Percentiles rank a stretch among this genome's conserved stretches.
Conservation (phyloP, 2,888 invertebrate genomes). For the Dasypolia templi region DNA sequence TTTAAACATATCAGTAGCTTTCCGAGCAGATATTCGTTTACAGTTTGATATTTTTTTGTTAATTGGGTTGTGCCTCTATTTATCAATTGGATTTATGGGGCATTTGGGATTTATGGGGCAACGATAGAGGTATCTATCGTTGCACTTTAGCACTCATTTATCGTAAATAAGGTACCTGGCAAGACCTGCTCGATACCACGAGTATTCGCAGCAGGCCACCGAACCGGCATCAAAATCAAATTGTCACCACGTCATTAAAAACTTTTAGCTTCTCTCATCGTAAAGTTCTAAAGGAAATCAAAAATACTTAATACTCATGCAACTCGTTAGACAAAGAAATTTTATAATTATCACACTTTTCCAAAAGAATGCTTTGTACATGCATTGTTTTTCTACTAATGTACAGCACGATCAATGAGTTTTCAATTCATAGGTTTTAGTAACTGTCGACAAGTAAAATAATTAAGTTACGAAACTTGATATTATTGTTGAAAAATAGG, state of each 20-base stretch:
- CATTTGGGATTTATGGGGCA: no score
- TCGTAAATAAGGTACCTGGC: no score
- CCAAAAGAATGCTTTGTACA: no score
- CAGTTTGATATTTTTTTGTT: slow-evolving; percentile 19
- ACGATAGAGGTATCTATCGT: no score
- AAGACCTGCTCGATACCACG: neutral
- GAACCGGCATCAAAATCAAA: neutral
- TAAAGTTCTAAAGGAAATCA: no score
- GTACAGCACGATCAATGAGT: neutral
- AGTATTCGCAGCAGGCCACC: neutral
- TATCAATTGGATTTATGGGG: no score
- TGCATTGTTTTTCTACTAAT: no score
- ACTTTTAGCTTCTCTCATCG: neutral
- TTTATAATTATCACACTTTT: no score
- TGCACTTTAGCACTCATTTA: no score
- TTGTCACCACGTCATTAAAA: neutral
- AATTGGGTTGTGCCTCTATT: slow-evolving; percentile 6
- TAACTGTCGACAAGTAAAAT: neutral
- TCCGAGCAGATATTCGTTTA: slow-evolving; percentile 18
- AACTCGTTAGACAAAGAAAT: no score
- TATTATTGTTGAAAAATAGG: no score
- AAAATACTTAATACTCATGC: no score
- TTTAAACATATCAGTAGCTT: slow-evolving; percentile 22
- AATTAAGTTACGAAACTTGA: neutral
- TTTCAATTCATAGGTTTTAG: neutral